Evolutionary conservation across 1,140 invertebrate species (phyloP).

Genomic region (Venturia canescens): DNA sequence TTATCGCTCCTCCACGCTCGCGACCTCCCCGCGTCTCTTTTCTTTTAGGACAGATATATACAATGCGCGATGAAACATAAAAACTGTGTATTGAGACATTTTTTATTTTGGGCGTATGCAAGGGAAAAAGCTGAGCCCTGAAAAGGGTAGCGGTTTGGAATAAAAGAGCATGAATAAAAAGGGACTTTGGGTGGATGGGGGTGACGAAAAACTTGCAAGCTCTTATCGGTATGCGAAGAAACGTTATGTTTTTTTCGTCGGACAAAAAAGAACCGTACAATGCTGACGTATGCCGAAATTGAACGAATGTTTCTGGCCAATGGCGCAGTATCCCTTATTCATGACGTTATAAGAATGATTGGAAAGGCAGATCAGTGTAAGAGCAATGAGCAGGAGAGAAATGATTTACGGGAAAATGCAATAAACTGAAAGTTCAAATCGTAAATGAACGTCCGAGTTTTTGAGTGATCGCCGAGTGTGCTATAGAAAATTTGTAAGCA

Average conservation of each 20-base stretch:
- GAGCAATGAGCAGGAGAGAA: background rate
- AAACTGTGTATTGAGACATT: background rate
- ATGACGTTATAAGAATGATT: no score
- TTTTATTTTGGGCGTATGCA: background rate
- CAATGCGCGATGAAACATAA: background rate
- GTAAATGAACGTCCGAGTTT: no score
- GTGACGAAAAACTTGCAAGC: background rate
- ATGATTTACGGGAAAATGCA: background rate
- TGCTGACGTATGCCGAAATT: no score
- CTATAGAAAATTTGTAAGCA: no score
- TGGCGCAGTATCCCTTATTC: no score
- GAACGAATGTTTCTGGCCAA: no score
- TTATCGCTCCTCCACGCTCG: background rate
- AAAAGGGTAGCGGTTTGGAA: background rate
- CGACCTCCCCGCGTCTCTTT: background rate
- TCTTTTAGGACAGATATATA: background rate
- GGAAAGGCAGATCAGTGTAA: no score
- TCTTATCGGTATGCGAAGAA: slow-evolving; percentile 18
- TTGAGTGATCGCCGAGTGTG: no score
- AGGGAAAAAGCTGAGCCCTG: background rate
- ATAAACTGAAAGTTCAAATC: no score
- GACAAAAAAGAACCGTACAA: no score
- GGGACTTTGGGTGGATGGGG: background rate
- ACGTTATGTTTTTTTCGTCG: background rate
- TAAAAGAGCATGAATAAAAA: background rate